These are phyloP conservation scores for Miichthys miiuy DNA, from an alignment of 2,797 vertebrate genomes.

Conservation along the genomic window DNA sequence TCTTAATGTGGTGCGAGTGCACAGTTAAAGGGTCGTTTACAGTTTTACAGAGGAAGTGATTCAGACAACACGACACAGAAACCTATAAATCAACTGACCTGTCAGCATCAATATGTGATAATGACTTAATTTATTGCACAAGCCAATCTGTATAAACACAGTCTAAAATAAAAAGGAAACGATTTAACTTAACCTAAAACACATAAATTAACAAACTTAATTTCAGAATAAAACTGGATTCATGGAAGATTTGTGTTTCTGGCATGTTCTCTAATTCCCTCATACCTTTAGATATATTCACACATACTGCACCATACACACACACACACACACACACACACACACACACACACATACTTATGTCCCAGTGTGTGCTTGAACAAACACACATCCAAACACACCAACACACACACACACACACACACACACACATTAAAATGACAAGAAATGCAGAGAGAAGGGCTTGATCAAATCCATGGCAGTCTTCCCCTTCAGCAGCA, in stretches of 20 bases:
- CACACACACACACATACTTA: slow-evolving; percentile 25
- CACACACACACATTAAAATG: slow-evolving; percentile 42
- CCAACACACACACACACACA: slow-evolving; percentile 17
- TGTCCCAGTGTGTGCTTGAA: slow-evolving; percentile 1
- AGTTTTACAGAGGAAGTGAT: slow-evolving; percentile 82
- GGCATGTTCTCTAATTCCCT: slow-evolving; percentile 72
- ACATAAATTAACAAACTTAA: slow-evolving; percentile 73
- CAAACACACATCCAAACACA: slow-evolving; percentile 23
- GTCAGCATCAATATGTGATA: slow-evolving; percentile 69
- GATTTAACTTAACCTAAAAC: slow-evolving; percentile 67
- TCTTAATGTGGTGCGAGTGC: slow-evolving; percentile 81
- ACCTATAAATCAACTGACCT: slow-evolving; percentile 81
- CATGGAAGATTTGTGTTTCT: slow-evolving; percentile 73
- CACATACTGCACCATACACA: slow-evolving; percentile 29
- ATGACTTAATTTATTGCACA: slow-evolving; percentile 93
- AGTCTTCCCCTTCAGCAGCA: slow-evolving; percentile 76
- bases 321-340: slow-evolving; percentile 16
- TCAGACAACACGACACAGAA: slow-evolving; percentile 76
- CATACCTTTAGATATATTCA: slow-evolving; percentile 60
- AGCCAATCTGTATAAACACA: slow-evolving; percentile 81
- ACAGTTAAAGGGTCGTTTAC: slow-evolving; percentile 81
- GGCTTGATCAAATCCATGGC: slow-evolving; percentile 66
- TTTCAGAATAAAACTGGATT: slow-evolving; percentile 65
- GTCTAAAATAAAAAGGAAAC: slow-evolving; percentile 63
- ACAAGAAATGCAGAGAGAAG: slow-evolving; percentile 64